A percentile compares a stretch with the other conserved stretches of the same genome.
Conservation (phyloP, 2,797 vertebrate genomes). For the Epinephelus malabaricus region DNA sequence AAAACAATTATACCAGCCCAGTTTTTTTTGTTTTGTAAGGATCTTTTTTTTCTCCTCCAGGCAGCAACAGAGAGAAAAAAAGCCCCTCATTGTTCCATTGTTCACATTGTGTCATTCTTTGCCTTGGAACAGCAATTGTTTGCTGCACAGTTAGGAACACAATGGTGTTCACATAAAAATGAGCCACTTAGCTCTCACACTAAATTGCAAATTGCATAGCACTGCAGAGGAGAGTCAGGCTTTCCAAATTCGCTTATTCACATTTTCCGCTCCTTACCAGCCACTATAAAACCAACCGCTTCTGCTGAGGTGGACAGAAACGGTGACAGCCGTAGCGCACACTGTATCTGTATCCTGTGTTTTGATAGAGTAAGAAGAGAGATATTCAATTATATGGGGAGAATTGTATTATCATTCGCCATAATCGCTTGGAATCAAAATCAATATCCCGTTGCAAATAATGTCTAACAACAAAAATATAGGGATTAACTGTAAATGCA, state of each 20-base stretch:
- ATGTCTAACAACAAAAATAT: slow-evolving; percentile 24
- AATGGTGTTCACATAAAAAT: slow-evolving; percentile 86
- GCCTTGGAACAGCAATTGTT: slow-evolving; percentile 85
- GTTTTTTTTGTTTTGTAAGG: slow-evolving; percentile 71
- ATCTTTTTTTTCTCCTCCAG: slow-evolving; percentile 67
- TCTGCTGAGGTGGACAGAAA: slow-evolving; percentile 85
- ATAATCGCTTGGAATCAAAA: slow-evolving; percentile 65
- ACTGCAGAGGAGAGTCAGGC: slow-evolving; percentile 80
- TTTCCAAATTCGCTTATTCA: slow-evolving; percentile 87
- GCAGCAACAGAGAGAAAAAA: slow-evolving; percentile 80
- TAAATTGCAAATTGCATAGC: slow-evolving; percentile 80
- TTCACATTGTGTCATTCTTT: slow-evolving; percentile 85
- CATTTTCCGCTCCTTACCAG: slow-evolving; percentile 83
- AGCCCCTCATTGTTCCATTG: slow-evolving; percentile 84
- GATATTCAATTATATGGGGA: slow-evolving; percentile 63
- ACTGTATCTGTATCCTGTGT: slow-evolving; percentile 67
- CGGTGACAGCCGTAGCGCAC: slow-evolving; percentile 67
- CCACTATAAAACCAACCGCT: slow-evolving; percentile 79
- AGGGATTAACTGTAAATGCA: slow-evolving; percentile 32
- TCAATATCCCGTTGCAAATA: slow-evolving; percentile 63
- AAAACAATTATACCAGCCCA: slow-evolving; percentile 82
- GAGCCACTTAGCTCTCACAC: slow-evolving; percentile 85
- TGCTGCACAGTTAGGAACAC: slow-evolving; percentile 85
- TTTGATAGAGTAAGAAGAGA: slow-evolving; percentile 75
- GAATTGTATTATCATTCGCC: slow-evolving; percentile 60